Evolutionary conservation across 2,113 vertebrate genomes (phyloP).

Genomic region (Scatophagus argus): DNA sequence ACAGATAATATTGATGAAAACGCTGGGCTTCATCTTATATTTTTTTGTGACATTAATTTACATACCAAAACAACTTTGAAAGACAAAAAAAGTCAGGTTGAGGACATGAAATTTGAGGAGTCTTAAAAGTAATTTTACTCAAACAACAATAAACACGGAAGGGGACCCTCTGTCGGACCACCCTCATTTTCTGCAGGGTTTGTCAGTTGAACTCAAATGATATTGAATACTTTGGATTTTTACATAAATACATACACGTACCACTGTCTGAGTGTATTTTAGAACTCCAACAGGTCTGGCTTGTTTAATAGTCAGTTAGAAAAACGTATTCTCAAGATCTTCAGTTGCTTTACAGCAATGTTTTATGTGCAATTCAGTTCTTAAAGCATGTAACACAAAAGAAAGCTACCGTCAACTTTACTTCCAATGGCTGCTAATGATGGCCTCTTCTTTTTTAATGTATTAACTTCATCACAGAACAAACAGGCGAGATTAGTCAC

Average conservation of each 20-base stretch:
- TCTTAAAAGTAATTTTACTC: neutral
- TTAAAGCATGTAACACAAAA: neutral
- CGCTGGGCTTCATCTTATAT: neutral
- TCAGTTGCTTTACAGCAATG: neutral
- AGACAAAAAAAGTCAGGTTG: neutral
- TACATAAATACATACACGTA: too few relatives aligned
- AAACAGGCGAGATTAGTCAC: neutral
- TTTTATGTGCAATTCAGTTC: neutral
- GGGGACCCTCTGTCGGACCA: constrained; percentile 57
- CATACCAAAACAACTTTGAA: neutral
- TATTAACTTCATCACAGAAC: neutral
- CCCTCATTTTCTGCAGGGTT: constrained; percentile 45
- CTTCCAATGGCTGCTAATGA: too few relatives aligned
- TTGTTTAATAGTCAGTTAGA: neutral
- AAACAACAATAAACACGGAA: neutral
- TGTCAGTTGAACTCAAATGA: too few relatives aligned
- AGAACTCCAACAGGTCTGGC: neutral
- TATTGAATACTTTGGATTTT: too few relatives aligned
- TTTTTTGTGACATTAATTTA: neutral
- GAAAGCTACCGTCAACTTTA: neutral
- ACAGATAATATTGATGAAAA: neutral
- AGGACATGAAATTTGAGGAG: neutral
- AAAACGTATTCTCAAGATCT: neutral
- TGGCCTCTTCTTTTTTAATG: neutral
- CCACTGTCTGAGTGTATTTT: neutral